phyloP scores from a whole-genome alignment of 2,797 vertebrate species.

The Mus caroli region DNA sequence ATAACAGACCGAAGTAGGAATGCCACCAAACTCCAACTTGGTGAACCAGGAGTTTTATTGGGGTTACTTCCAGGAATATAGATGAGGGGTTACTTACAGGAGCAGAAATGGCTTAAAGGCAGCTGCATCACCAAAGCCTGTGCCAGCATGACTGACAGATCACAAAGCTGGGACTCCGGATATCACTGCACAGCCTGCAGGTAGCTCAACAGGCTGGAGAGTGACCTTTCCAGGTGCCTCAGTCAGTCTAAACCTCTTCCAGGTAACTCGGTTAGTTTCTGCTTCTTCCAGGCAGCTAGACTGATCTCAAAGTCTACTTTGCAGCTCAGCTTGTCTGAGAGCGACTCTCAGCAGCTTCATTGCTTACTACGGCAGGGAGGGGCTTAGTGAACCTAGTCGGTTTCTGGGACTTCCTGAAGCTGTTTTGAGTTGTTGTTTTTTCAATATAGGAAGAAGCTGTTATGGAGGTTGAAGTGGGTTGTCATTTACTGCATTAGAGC shows the following conservation, averaged over 20 bases:
- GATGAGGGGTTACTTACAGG: background rate
- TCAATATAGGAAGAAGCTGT: background rate
- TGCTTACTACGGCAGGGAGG: background rate
- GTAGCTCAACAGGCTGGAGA: background rate
- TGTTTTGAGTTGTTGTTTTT: background rate
- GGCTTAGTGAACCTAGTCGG: background rate
- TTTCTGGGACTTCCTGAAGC: background rate
- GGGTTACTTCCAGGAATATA: background rate
- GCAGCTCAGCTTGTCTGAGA: background rate
- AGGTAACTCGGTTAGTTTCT: background rate
- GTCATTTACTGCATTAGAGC: background rate
- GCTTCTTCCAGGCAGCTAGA: background rate
- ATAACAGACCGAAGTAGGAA: background rate
- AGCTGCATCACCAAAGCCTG: background rate
- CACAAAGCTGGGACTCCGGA: background rate
- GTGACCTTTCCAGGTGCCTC: background rate
- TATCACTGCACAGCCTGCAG: background rate
- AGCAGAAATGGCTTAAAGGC: background rate
- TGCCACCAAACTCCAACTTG: background rate
- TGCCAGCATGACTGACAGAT: background rate
- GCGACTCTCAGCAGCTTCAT: background rate
- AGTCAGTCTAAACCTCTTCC: background rate
- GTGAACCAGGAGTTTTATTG: background rate
- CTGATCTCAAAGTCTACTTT: background rate
- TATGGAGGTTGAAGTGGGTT: background rate